Evolutionary conservation across 2,113 vertebrate species (phyloP).

Genomic region (Litocranius walleri): DNA sequence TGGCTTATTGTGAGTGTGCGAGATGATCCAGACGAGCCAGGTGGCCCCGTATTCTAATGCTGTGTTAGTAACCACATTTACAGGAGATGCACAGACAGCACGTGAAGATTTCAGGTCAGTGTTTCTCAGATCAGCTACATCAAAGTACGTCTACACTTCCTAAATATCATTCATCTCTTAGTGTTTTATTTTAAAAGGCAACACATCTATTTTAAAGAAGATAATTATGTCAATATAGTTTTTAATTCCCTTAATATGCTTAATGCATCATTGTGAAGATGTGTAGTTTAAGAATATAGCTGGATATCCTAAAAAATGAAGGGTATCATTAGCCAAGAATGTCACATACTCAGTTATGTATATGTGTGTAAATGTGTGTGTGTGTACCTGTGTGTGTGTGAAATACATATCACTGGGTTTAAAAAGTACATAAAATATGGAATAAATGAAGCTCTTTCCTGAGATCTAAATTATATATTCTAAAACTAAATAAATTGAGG

Average conservation of each 20-base stretch:
- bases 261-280: background rate
- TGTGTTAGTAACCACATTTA: background rate
- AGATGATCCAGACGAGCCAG: background rate
- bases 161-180: background rate
- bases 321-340: background rate
- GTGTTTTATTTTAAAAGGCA: background rate
- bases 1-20: background rate
- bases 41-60: background rate
- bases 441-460: background rate
- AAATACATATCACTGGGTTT: background rate
- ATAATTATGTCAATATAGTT: background rate
- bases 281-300: background rate
- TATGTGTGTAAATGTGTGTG: background rate
- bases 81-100: fast-evolving
- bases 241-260: background rate
- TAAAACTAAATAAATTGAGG: background rate
- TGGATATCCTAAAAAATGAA: background rate
- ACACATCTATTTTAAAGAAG: background rate
- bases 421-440: background rate
- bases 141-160: background rate
- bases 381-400: background rate
- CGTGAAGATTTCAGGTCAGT: background rate
- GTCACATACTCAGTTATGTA: background rate
- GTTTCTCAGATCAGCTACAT: background rate
- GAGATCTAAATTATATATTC: background rate